Evolutionary conservation across 1,140 invertebrate species (phyloP), one percentile per base, ranked within the genome.

Genomic region (Diuraphis noxia): DNA sequence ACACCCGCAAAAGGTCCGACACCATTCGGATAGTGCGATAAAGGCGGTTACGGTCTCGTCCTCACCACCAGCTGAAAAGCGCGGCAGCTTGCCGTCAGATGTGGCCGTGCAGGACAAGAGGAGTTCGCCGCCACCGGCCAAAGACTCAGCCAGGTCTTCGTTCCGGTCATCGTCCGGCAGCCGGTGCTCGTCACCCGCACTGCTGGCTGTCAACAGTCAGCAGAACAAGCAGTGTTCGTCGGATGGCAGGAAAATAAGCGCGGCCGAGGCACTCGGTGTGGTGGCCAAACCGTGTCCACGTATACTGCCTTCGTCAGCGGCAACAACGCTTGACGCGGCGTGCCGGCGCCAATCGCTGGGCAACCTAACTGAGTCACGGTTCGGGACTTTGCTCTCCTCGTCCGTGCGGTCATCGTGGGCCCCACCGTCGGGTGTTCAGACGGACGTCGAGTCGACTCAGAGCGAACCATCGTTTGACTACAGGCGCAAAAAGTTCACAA

Each of bases 381-480:
- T 93, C 40, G 92, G 92, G 1, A 92, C 92, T n/a, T 72, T 88
- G n/a, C 30, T 85, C 23, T 88, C 85, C 1, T 40, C 86, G 86
- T 56, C 86, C 23, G 25, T 63, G 23, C 96, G 96, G 30, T 94
- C 94, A 93, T 96, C 97, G 38, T 95, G 94, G 1, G 86, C 96
- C 91, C 89, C 81, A 1, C 92, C 92, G 21, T 92, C 92, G 8
- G 89, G 89, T 13, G 90, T 91, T 2, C 86, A 87, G 49, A 92
- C 92, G 7, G 92, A 92, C 91, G 92, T 92, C 17, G 92, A 92
- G 90, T 91, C 89, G 6, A 85, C 92, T 0, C 91, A 91, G 41
- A 77, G 90, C 46, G 88, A 85, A 56, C 89, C 91, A 19, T 79
- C 84, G 52, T 91, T 88, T 41, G 92, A 92, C 30, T 92, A 92